phyloP scores from a whole-genome alignment of 2,113 vertebrate genomes.

The Anolis carolinensis region DNA sequence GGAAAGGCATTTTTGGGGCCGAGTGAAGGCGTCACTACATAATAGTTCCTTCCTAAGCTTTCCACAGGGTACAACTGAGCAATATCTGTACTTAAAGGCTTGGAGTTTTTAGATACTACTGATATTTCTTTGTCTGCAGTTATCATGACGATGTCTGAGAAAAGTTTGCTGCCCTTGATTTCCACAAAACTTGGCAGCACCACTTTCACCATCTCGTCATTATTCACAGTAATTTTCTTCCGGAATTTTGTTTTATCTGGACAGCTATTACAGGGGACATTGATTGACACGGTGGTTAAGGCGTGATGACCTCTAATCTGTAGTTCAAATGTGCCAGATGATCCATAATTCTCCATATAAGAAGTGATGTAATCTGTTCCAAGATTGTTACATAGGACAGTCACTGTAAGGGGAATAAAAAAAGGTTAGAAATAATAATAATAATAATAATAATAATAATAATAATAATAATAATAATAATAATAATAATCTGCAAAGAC shows the following conservation, averaged over 20 bases:
- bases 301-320: not conserved
- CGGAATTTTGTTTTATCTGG: rapidly evolving
- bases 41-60: not conserved
- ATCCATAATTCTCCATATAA: not conserved
- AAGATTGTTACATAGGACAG: not conserved
- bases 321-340: not conserved
- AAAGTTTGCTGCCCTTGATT: not conserved
- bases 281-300: not conserved
- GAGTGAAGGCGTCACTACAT: conserved; percentile 61
- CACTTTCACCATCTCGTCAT: not conserved
- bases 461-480: too few species aligned
- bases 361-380: not conserved
- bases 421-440: not conserved
- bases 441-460: too few species aligned
- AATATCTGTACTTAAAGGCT: not conserved
- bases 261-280: not conserved
- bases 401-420: not conserved
- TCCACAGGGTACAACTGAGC: not conserved
- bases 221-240: not conserved
- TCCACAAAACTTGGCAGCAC: not conserved
- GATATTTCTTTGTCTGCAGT: conserved; percentile 1
- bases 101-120: conserved; percentile 1
- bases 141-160: not conserved
- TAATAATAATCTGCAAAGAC: too few species aligned
- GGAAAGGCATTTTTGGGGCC: conserved; percentile 34